Conservation (phyloP, 2,888 invertebrate genomes). For the Zaprionus obscuricornis region DNA sequence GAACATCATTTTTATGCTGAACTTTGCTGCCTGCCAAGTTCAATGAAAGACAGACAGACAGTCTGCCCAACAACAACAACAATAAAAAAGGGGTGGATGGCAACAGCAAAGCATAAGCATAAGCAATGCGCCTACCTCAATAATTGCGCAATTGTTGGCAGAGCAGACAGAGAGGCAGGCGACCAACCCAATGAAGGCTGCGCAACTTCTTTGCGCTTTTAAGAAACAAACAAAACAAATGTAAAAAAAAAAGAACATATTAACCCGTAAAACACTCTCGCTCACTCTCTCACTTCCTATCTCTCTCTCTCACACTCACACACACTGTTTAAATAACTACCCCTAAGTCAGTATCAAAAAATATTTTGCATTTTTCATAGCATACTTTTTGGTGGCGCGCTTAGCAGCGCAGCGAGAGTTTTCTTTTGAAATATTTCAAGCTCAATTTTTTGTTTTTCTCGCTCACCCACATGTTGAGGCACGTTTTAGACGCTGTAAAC, state of each 20-base stretch:
- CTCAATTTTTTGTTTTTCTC: conserved; percentile 37
- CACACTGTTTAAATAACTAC: no score
- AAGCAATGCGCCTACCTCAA: conserved; percentile 71
- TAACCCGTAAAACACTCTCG: conserved; percentile 25
- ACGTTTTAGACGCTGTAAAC: conserved; percentile 26
- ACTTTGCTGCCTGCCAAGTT: conserved; percentile 63
- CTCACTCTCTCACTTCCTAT: neutral
- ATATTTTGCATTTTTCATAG: conserved; percentile 49
- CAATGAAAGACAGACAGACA: conserved; percentile 42
- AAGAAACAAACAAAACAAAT: no score
- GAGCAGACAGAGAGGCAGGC: conserved; percentile 13
- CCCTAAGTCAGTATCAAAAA: conserved; percentile 20
- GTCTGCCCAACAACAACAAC: no score
- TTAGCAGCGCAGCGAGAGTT: conserved; percentile 3
- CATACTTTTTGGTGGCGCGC: conserved; percentile 60
- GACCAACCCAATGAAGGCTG: conserved; percentile 48
- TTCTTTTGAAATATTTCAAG: conserved; percentile 23
- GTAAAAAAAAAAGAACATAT: no score
- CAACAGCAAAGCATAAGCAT: neutral
- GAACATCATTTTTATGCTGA: conserved; percentile 70
- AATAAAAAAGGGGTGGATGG: conserved; percentile 39
- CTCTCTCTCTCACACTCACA: neutral
- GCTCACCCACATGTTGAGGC: conserved; percentile 16
- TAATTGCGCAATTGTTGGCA: conserved; percentile 59
- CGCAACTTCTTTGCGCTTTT: conserved; percentile 45